Evolutionary conservation across 2,888 invertebrate species (phyloP).

Genomic region (Tenodera sinensis): DNA sequence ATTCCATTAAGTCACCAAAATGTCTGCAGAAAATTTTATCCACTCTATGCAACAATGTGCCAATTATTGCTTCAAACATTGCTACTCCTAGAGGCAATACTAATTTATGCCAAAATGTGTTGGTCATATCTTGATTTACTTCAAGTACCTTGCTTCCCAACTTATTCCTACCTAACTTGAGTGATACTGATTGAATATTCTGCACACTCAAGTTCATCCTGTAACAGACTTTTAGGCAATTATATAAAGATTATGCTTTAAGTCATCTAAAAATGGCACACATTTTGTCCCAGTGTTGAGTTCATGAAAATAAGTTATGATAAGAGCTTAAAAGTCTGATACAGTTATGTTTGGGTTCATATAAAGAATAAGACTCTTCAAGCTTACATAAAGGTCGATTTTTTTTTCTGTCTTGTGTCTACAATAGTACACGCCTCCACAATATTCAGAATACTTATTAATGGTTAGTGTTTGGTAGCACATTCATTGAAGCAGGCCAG

Average conservation of each 20-base stretch:
- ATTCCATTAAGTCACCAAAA: no score
- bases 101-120: no score
- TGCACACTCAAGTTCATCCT: background rate
- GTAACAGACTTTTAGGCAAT: background rate
- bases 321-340: background rate
- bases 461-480: conserved; percentile 28
- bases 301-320: no score
- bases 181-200: background rate
- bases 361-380: conserved; percentile 23
- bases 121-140: background rate
- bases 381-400: conserved; percentile 30
- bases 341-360: background rate
- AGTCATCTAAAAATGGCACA: no score
- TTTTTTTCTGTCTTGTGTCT: conserved; percentile 24
- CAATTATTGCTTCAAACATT: no score
- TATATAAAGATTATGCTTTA: background rate
- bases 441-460: conserved; percentile 24
- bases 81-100: no score
- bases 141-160: background rate
- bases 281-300: no score
- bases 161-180: background rate
- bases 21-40: no score
- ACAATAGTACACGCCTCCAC: conserved; percentile 27
- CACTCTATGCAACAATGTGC: no score
- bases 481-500: conserved; percentile 24